Base-by-base conservation (phyloP, 2,113 vertebrate species). In the Cacatua alba region DNA sequence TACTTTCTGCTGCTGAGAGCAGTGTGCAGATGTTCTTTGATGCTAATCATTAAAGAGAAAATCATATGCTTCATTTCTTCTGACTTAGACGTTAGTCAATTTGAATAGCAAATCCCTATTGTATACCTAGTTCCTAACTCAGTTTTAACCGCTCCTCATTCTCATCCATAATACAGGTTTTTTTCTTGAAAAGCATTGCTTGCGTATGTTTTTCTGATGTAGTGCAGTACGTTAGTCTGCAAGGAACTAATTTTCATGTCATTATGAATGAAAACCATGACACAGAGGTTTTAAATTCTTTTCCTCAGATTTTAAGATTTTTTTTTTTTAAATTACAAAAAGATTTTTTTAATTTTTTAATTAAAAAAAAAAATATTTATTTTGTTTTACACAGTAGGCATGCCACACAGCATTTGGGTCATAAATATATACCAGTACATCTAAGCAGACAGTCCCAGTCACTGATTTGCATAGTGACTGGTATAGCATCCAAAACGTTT, bases 401-500 rank as follows among this genome's bases (percentile, higher is more conserved):
- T 82, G 87, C 16, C 19, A 49, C 64, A 37, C 33, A 70, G 29
- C 20, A 28, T 65, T 76, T 92, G 25, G 86, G 62, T 52, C 31
- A 31, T 48, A 92, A 79, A 85, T 84, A 55, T 63, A 78, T 67
- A 18, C 48, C 18, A 31, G 6, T 76, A 33, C 29, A 33, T 86
- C 68, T 95, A 72, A 89, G 82, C 69, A 86, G 85, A 65, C 41
- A 69, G 81, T 41, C 41, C n/a, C 88, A 68, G 80, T 71, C 69
- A 82, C 59, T 77, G 57, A 80, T 88, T 95, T 95, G 77, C 90
- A 92, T 84, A 82, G 49, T 17, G 33, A 59, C 57, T 59, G 57
- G 14, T 59, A 24, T 14, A 78, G 70, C 88, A 96, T 77, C 75
- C 83, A 75, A 93, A 96, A 88, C 35, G 80, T 71, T 92, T 92